Conservation (phyloP, 2,888 invertebrate genomes). For the Tanypteryx hageni region DNA sequence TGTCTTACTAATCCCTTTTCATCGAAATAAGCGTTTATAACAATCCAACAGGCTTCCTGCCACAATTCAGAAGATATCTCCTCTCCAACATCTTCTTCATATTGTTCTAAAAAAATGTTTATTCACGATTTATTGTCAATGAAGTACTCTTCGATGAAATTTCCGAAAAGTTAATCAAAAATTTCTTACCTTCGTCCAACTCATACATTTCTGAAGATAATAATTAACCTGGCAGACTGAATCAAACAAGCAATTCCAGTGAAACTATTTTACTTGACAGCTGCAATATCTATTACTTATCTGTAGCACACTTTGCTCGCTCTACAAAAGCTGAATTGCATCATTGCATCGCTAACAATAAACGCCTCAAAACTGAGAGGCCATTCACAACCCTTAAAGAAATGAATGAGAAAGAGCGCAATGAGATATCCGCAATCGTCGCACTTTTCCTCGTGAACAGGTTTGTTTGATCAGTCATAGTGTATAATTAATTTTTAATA, state of each 20-base stretch:
- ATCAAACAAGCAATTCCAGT: not conserved
- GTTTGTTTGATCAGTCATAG: too few relatives aligned
- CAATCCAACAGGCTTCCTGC: constrained; percentile 99
- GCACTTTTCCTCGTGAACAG: too few relatives aligned
- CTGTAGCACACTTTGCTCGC: not conserved
- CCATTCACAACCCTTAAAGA: too few relatives aligned
- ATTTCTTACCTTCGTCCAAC: constrained; percentile 61
- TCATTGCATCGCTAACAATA: too few relatives aligned
- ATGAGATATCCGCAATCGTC: too few relatives aligned
- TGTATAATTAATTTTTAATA: too few relatives aligned
- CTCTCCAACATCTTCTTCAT: constrained; percentile 92
- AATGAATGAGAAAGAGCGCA: too few relatives aligned
- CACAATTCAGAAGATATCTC: constrained; percentile 98
- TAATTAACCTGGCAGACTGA: not conserved
- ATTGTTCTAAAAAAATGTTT: constrained; percentile 74
- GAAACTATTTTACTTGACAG: not conserved
- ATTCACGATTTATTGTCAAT: not conserved
- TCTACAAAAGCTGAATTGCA: not conserved
- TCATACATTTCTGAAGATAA: constrained; percentile 28
- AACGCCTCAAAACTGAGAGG: too few relatives aligned
- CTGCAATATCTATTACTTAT: not conserved
- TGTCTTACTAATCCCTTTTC: constrained; percentile 99
- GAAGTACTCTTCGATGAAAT: not conserved
- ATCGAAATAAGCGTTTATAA: constrained; percentile 99
- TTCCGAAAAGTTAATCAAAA: not conserved